These are phyloP conservation scores for Lonchura striata DNA, from an alignment of 2,113 vertebrate species.

Conservation along the genomic window DNA sequence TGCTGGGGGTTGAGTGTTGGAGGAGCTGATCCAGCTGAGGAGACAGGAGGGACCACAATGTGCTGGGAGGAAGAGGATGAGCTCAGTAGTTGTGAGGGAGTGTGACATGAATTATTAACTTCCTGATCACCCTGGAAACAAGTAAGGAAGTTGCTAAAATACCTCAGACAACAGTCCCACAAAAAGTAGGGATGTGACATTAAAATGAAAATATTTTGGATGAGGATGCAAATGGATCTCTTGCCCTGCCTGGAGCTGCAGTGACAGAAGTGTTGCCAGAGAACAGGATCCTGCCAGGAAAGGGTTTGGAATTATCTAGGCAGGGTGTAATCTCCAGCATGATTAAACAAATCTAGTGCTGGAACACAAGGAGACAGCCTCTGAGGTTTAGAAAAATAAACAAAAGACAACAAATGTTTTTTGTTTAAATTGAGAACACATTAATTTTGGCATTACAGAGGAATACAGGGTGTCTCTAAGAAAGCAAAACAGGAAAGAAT, in stretches of 20 bases:
- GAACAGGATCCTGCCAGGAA: neutral
- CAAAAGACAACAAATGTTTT: neutral
- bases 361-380: neutral
- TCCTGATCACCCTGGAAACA: neutral
- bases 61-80: neutral
- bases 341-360: neutral
- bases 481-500: neutral
- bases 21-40: neutral
- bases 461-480: neutral
- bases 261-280: neutral
- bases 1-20: neutral
- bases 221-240: neutral
- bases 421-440: neutral
- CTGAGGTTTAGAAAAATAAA: neutral
- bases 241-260: neutral
- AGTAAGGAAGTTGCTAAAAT: neutral
- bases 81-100: neutral
- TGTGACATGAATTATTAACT: neutral
- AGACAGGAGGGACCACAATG: rapidly evolving
- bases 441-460: neutral
- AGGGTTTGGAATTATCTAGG: neutral
- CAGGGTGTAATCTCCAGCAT: neutral
- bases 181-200: neutral
- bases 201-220: neutral
- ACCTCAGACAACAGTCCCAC: neutral